Percentiles rank a stretch among this genome's conserved stretches.
Evolutionary conservation across 2,797 vertebrate genomes (phyloP).

Genomic region (Mallotus villosus): DNA sequence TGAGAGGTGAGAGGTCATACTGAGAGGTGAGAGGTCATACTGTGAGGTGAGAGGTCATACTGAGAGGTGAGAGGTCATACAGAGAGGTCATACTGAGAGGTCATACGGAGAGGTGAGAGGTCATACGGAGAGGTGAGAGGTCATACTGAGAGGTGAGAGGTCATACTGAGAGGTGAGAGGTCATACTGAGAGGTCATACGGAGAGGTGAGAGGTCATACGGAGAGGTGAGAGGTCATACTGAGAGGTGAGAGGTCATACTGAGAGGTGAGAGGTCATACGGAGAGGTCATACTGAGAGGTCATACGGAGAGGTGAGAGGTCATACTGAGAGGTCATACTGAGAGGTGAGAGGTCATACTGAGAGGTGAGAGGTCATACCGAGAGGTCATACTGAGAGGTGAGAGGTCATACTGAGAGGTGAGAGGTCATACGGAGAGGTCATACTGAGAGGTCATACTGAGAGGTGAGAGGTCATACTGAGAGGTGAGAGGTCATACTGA

Average conservation of each 20-base stretch:
- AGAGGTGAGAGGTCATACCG: neutral
- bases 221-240: neutral
- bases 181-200: neutral
- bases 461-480: neutral
- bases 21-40: too few species aligned
- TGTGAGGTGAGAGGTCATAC: neutral
- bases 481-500: neutral
- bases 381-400: conserved; percentile 29
- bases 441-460: neutral
- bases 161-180: conserved; percentile 6
- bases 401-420: conserved; percentile 19
- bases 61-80: conserved; percentile 1
- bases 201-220: too few species aligned
- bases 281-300: too few species aligned
- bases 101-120: neutral
- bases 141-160: neutral
- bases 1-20: neutral
- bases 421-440: neutral
- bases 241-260: conserved; percentile 24
- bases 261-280: neutral
- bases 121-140: too few species aligned
- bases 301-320: neutral
- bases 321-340: conserved; percentile 30
- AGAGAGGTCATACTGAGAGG: neutral
- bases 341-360: conserved; percentile 19